Percentiles rank a stretch among this genome's conserved stretches.
These are phyloP conservation scores for Acleris literana DNA, from an alignment of 2,888 invertebrate genomes.

Conservation along the genomic window DNA sequence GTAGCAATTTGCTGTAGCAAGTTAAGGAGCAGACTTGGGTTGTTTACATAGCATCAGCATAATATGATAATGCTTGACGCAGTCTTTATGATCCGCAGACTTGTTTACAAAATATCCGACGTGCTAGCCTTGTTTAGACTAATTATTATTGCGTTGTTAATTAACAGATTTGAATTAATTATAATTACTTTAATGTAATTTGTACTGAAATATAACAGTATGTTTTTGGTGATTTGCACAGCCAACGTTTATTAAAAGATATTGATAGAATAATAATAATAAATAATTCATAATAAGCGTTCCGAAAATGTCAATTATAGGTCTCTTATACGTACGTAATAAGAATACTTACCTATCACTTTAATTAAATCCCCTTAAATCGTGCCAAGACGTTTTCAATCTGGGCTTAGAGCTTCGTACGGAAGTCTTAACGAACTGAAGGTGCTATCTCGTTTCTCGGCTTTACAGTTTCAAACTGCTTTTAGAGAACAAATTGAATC, in stretches of 20 bases:
- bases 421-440: constrained; percentile 7
- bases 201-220: no score
- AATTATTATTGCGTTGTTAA: no score
- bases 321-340: no score
- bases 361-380: no score
- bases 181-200: no score
- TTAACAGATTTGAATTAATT: no score
- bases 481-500: not conserved
- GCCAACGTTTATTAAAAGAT: no score
- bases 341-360: no score
- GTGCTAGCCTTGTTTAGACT: not conserved
- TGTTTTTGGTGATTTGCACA: no score
- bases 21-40: constrained; percentile 6
- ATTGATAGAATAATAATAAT: no score
- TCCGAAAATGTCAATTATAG: no score
- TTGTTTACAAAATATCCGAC: constrained; percentile 13
- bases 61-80: not conserved
- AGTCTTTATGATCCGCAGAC: constrained; percentile 1
- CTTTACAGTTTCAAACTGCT: not conserved
- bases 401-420: constrained; percentile 8
- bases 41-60: constrained; percentile 21
- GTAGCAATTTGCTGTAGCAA: constrained; percentile 25
- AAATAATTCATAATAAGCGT: no score
- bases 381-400: not conserved
- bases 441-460: constrained; percentile 4